These are phyloP conservation scores for Artibeus jamaicensis DNA, from an alignment of 2,797 vertebrate species.

Conservation along the genomic window DNA sequence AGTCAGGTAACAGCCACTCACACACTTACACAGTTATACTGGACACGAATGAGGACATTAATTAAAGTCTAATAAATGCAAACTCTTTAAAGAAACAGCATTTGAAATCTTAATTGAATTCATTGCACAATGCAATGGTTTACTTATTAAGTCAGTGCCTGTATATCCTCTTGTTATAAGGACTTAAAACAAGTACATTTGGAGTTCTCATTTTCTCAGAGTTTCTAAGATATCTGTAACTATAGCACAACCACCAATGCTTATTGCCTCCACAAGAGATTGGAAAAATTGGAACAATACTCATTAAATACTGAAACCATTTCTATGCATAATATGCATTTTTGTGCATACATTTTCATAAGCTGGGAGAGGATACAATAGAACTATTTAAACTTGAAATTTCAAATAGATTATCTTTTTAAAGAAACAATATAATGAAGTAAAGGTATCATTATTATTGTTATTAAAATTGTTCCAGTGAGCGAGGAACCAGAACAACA, in stretches of 20 bases:
- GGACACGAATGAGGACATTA: background rate
- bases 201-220: background rate
- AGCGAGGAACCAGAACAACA: background rate
- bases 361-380: background rate
- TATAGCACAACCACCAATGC: background rate
- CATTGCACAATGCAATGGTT: background rate
- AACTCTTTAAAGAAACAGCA: background rate
- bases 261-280: background rate
- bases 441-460: background rate
- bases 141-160: conserved; percentile 30
- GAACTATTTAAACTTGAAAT: background rate
- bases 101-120: conserved; percentile 22
- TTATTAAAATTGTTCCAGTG: background rate
- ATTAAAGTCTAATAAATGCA: background rate
- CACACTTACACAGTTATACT: background rate
- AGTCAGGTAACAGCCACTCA: background rate
- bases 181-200: background rate
- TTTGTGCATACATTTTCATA: background rate
- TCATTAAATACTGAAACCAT: background rate
- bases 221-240: background rate
- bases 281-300: background rate
- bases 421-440: background rate
- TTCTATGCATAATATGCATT: background rate
- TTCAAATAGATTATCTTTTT: background rate
- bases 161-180: background rate